phyloP scores from a whole-genome alignment of 2,888 invertebrate genomes.

The Oscheius onirici region DNA sequence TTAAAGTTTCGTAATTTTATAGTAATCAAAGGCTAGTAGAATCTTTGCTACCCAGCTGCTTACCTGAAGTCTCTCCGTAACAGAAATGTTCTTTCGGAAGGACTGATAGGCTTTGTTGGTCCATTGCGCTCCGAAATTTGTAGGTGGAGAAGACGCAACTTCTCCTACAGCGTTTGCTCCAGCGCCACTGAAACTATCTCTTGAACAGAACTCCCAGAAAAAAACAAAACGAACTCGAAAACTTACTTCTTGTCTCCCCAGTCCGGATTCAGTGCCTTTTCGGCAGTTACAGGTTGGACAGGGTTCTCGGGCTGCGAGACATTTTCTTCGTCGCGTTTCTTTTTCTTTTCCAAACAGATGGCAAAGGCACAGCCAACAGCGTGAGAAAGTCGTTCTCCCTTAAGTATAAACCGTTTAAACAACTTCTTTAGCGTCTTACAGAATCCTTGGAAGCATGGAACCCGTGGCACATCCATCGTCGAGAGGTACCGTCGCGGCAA shows the following conservation, averaged over 20 bases:
- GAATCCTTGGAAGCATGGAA: conserved; percentile 90
- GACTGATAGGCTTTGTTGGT: conserved; percentile 62
- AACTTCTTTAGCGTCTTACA: too few relatives aligned
- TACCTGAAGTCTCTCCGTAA: conserved; percentile 62
- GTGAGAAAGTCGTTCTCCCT: conserved; percentile 96
- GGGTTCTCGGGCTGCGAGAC: neutral
- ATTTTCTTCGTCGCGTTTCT: conserved; percentile 57
- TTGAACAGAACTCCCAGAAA: neutral
- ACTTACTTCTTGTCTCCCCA: conserved; percentile 45
- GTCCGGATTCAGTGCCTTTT: conserved; percentile 45
- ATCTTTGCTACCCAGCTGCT: neutral
- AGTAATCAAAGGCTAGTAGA: neutral
- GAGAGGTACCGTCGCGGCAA: conserved; percentile 95
- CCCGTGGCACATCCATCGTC: conserved; percentile 99
- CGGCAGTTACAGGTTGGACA: conserved; percentile 13
- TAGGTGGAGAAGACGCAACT: neutral
- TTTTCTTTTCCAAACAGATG: conserved; percentile 92
- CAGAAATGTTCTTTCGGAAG: conserved; percentile 64
- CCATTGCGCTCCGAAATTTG: conserved; percentile 32
- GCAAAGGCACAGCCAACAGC: conserved; percentile 99
- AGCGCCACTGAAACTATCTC: neutral
- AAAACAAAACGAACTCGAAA: neutral
- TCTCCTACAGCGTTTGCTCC: too few relatives aligned
- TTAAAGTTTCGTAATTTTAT: too few relatives aligned
- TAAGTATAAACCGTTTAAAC: conserved; percentile 37